A percentile compares a stretch with the other conserved stretches of the same genome.
phyloP scores from a whole-genome alignment of 2,888 invertebrate species.

The Chrysolina oricalcia region DNA sequence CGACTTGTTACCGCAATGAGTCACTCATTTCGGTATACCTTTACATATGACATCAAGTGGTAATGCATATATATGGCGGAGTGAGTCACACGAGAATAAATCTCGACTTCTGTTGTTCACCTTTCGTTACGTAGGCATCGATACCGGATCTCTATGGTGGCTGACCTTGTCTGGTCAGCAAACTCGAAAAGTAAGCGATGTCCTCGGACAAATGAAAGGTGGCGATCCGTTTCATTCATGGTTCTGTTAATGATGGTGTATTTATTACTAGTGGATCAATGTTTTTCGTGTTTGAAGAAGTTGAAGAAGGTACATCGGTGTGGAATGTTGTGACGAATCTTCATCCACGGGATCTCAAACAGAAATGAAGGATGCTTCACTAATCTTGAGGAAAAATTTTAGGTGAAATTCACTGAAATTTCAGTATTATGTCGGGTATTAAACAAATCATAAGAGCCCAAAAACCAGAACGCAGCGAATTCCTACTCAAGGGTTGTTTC shows the following conservation, averaged over 20 bases:
- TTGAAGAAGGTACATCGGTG: too few relatives aligned
- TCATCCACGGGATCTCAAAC: too few relatives aligned
- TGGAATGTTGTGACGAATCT: too few relatives aligned
- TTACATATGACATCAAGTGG: conserved; percentile 2
- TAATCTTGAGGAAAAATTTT: too few relatives aligned
- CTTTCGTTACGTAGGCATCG: conserved; percentile 19
- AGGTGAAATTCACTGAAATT: too few relatives aligned
- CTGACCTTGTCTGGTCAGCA: conserved; percentile 34
- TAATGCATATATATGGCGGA: conserved; percentile 21
- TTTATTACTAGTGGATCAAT: too few relatives aligned
- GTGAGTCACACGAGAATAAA: conserved; percentile 15
- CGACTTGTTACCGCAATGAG: conserved; percentile 6
- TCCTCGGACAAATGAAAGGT: conserved; percentile 22
- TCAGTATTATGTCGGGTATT: too few relatives aligned
- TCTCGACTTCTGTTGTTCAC: conserved; percentile 18
- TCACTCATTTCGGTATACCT: conserved; percentile 2
- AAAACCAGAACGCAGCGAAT: too few relatives aligned
- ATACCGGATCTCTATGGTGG: conserved; percentile 19
- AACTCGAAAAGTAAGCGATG: conserved; percentile 22
- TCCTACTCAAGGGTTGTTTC: too few relatives aligned
- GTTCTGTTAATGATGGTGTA: background rate
- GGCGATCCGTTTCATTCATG: conserved; percentile 16
- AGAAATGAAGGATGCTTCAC: too few relatives aligned
- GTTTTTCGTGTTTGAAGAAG: too few relatives aligned
- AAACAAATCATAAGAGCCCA: too few relatives aligned